Percentiles rank a stretch among this genome's conserved stretches.
Conservation (phyloP, 2,113 vertebrate species). For the Oceanodroma tethys region DNA sequence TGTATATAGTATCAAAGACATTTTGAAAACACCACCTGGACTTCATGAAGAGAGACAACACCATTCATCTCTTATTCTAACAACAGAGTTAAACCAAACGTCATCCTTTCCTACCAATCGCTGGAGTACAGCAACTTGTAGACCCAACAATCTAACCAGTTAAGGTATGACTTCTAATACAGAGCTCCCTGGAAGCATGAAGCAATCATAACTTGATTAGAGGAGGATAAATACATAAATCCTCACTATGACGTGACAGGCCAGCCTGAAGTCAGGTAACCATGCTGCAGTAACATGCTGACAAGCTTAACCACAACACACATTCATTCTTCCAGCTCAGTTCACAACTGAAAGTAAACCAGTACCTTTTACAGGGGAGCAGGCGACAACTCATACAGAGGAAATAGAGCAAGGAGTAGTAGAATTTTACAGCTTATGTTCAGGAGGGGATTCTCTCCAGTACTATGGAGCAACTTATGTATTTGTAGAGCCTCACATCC, state of each 20-base stretch:
- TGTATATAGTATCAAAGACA: neutral
- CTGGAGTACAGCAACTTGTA: neutral
- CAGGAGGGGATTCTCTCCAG: neutral
- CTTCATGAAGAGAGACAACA: neutral
- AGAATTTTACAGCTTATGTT: neutral
- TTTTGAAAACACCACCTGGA: neutral
- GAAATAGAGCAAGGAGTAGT: neutral
- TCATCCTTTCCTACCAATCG: neutral
- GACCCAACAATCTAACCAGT: neutral
- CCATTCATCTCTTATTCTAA: neutral
- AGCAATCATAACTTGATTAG: neutral
- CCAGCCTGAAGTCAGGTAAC: slow-evolving; percentile 4
- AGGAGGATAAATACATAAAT: neutral
- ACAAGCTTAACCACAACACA: neutral
- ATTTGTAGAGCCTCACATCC: neutral
- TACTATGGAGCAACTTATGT: neutral
- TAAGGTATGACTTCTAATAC: neutral
- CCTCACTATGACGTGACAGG: neutral
- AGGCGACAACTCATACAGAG: neutral
- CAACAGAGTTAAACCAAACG: neutral
- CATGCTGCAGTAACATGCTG: neutral
- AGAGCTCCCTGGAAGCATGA: neutral
- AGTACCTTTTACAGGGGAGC: neutral
- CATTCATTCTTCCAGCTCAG: neutral
- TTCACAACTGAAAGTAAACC: slow-evolving; percentile 22